A percentile compares a stretch with the other conserved stretches of the same genome.
These are phyloP conservation scores for Pseudomyrmex concolor DNA, from an alignment of 1,140 invertebrate genomes.

Conservation along the genomic window DNA sequence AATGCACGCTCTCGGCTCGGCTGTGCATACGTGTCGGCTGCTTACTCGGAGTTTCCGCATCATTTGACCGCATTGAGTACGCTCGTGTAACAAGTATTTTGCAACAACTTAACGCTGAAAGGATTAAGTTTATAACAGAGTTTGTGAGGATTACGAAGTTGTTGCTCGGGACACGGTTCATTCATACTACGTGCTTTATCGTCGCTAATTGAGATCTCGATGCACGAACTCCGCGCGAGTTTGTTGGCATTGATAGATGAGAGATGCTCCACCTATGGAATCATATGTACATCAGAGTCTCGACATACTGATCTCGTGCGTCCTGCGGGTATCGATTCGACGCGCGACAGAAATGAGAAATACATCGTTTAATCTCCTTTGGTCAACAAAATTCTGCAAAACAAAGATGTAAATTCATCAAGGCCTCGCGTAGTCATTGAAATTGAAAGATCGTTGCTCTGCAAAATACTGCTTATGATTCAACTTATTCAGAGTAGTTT, in stretches of 20 bases:
- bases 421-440: not conserved
- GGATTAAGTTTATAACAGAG: slow-evolving; percentile 60
- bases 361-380: slow-evolving; percentile 22
- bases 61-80: slow-evolving; percentile 55
- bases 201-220: slow-evolving; percentile 73
- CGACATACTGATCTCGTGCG: slow-evolving; percentile 40
- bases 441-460: not conserved
- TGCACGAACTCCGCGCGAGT: slow-evolving; percentile 64
- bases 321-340: slow-evolving; percentile 57
- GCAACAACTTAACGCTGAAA: slow-evolving; percentile 51
- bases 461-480: not conserved
- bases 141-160: slow-evolving; percentile 52
- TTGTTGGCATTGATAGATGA: slow-evolving; percentile 70
- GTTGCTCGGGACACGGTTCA: slow-evolving; percentile 60
- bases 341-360: slow-evolving; percentile 12
- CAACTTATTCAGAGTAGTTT: not conserved
- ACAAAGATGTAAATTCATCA: not conserved
- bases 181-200: slow-evolving; percentile 72
- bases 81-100: slow-evolving; percentile 55
- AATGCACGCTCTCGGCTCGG: not conserved
- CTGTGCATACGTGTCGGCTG: slow-evolving; percentile 1
- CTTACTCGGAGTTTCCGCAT: slow-evolving; percentile 45
- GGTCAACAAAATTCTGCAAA: not conserved
- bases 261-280: slow-evolving; percentile 60
- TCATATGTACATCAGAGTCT: slow-evolving; percentile 47